These are phyloP conservation scores for Struthio camelus DNA, from an alignment of 2,113 vertebrate genomes.

Conservation along the genomic window DNA sequence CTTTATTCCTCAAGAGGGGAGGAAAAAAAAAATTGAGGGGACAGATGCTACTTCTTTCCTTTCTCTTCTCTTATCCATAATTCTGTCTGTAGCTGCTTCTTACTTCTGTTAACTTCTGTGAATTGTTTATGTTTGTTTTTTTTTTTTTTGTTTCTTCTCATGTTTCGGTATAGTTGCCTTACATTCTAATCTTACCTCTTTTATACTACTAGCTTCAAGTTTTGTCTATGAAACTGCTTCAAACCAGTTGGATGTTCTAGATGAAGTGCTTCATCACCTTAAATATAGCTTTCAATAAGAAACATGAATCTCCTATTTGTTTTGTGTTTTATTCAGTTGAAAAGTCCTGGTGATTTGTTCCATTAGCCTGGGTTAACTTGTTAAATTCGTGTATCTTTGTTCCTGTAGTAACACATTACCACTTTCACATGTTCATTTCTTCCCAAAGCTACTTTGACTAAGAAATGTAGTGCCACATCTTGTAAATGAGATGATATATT, in stretches of 20 bases:
- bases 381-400: neutral
- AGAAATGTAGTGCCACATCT: neutral
- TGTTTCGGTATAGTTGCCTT: neutral
- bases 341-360: neutral
- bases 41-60: neutral
- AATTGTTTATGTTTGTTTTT: neutral
- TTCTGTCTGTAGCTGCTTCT: neutral
- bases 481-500: neutral
- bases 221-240: neutral
- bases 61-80: neutral
- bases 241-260: neutral
- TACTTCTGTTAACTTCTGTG: neutral
- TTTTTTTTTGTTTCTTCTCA: neutral
- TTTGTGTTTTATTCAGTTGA: neutral
- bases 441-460: neutral
- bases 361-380: neutral
- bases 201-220: neutral
- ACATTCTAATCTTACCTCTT: neutral
- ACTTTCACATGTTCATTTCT: neutral
- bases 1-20: neutral
- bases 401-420: neutral
- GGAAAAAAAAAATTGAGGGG: neutral
- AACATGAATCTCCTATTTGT: fast-evolving
- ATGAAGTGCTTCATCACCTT: neutral
- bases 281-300: neutral